These are phyloP conservation scores for Rhabdomys pumilio DNA, from an alignment of 2,797 vertebrate species.

Conservation along the genomic window DNA sequence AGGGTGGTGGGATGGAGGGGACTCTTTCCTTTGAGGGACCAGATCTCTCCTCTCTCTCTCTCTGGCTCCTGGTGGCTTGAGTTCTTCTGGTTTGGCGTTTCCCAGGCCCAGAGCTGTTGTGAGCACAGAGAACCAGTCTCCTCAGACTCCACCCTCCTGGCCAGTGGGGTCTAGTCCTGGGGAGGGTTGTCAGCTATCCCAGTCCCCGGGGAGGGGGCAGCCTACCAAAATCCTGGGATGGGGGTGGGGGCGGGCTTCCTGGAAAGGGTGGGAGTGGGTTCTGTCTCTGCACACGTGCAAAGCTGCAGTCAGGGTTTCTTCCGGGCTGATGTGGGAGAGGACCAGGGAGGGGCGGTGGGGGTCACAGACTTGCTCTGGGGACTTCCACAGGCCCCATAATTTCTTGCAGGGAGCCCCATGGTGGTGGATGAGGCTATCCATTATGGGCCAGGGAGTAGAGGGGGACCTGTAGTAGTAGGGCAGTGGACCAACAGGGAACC, in stretches of 20 bases:
- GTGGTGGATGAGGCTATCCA: neutral
- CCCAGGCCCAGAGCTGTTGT: slow-evolving; percentile 82
- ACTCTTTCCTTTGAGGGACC: slow-evolving; percentile 78
- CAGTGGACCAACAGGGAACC: neutral
- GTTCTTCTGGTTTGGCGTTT: slow-evolving; percentile 80
- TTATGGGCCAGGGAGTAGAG: neutral
- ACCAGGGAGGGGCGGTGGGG: slow-evolving; percentile 71
- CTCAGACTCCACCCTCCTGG: slow-evolving; percentile 61
- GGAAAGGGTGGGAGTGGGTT: slow-evolving; percentile 61
- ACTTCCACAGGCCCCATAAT: slow-evolving; percentile 79
- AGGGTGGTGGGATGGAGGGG: slow-evolving; percentile 62
- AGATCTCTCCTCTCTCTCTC: slow-evolving; percentile 68
- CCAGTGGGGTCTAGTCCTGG: slow-evolving; percentile 57
- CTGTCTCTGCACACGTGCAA: slow-evolving; percentile 83
- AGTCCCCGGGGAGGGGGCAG: neutral
- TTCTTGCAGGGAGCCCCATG: slow-evolving; percentile 39
- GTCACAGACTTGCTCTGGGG: slow-evolving; percentile 29
- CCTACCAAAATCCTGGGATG: neutral
- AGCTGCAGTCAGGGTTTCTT: slow-evolving; percentile 88
- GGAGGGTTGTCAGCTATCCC: slow-evolving; percentile 30
- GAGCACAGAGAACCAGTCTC: slow-evolving; percentile 75
- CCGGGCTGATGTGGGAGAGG: slow-evolving; percentile 86
- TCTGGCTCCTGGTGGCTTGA: slow-evolving; percentile 74
- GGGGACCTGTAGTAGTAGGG: neutral
- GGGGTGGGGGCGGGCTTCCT: slow-evolving; percentile 30